Base-by-base conservation (phyloP, 2,113 vertebrate species). In the Myrmophylax atrothorax region DNA sequence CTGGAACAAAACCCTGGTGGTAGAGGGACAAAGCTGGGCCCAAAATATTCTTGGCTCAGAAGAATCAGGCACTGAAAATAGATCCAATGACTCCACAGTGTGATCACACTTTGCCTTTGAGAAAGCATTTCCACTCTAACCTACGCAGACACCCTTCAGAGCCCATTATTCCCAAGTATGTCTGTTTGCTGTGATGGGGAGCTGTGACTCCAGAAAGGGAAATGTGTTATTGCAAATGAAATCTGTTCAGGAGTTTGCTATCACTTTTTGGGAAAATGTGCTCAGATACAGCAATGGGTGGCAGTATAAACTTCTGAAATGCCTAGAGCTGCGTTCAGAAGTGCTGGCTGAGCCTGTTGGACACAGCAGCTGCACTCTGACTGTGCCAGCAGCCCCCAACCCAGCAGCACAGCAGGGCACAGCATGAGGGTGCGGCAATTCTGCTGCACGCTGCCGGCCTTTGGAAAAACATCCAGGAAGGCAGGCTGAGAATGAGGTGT, bases 271-370 rank as follows among this genome's bases (percentile, higher is more conserved):
- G 40, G 69, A 8, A 49, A 37, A 62, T 15, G 56, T 90, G 72
- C 93, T 89, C 42, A 17, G 72, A 29, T 14, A 2, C 14, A 81
- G 60, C 93, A 59, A 86, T 70, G 95, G 92, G 86, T 94, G 95
- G 95, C 89, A 87, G 94, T 74, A 78, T 56, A 68, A 79, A 96
- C 91, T 52, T n/a, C 86, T 56, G 80, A 69, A 93, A 78, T 2
- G 8, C 16, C 0, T 24, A 31, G n/a, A 16, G 17, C 42, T 1
- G 14, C 29, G 46, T 64, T 85, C 12, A 5, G 72, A 7, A 18
- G 59, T 0, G 6, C 87, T 46, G 80, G 18, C 77, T 19, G 59
- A 17, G 73, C 55, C 55, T 7, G n/a, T 4, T 29, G 3, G 18
- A 5, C 9, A 0, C 2, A 6, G 83, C 79, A 79, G 79, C 89